Evolutionary conservation across 2,888 invertebrate species (phyloP).

Genomic region (Ptilodon capucinus): DNA sequence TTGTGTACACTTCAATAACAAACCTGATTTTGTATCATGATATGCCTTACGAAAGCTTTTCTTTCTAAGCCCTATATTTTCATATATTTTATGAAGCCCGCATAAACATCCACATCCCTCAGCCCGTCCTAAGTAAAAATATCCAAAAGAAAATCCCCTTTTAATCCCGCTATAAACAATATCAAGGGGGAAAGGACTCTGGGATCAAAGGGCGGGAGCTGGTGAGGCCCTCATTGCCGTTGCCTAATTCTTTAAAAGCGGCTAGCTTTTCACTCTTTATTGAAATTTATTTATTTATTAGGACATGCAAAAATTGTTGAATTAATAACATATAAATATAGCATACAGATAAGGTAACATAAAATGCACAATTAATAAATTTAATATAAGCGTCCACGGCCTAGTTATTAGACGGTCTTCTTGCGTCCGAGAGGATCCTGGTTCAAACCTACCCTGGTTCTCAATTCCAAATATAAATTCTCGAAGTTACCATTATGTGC

Average conservation of each 20-base stretch:
- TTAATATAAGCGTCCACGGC: too few relatives aligned
- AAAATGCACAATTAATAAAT: too few relatives aligned
- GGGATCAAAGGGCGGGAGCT: conserved; percentile 47
- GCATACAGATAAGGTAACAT: too few relatives aligned
- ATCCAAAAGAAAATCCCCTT: conserved; percentile 51
- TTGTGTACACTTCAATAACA: neutral
- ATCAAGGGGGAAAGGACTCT: conserved; percentile 35
- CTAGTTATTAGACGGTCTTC: too few relatives aligned
- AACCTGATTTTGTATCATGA: conserved; percentile 4
- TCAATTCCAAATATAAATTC: too few relatives aligned
- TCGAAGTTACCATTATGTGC: too few relatives aligned
- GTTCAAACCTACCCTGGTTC: too few relatives aligned
- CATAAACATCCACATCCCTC: conserved; percentile 36
- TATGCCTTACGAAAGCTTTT: conserved; percentile 23
- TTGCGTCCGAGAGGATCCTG: too few relatives aligned
- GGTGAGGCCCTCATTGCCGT: conserved; percentile 21
- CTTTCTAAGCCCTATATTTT: conserved; percentile 27
- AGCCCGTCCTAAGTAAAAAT: conserved; percentile 37
- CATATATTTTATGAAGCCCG: conserved; percentile 42
- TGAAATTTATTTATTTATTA: too few relatives aligned
- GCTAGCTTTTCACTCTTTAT: neutral
- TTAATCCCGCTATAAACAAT: conserved; percentile 68
- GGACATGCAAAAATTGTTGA: too few relatives aligned
- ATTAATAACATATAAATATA: too few relatives aligned
- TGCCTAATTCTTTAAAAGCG: conserved; percentile 33